Evolutionary conservation across 2,113 vertebrate genomes (phyloP), one percentile per base, ranked within the genome.

Genomic region (Struthio camelus): DNA sequence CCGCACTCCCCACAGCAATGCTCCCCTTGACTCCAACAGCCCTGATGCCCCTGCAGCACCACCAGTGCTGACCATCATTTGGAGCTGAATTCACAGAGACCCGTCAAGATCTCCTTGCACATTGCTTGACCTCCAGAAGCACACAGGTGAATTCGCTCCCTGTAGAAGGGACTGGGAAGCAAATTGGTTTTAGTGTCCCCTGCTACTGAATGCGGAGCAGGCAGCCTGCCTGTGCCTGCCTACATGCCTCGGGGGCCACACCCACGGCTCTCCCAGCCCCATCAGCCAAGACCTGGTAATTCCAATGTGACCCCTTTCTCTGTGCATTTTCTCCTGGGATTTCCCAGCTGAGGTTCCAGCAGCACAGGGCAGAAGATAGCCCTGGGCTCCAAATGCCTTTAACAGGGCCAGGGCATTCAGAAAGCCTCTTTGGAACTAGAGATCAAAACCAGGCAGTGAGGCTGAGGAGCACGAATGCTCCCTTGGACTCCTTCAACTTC

Each of bases 51-150:
- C 1, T 9, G 0, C 0, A 0, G 15, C 17, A 8, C 16, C 38
- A 53, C 24, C 32, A 28, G 42, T 8, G 6, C 30, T 19, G 30
- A 59, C 56, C 56, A 14, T 3, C 27, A 4, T 0, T 0, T 12
- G 32, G n/a, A 42, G n/a, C 5, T 66, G 11, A 27, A 24, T 65
- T 86, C 71, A 38, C 36, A 10, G 14, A 13, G 14, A 4, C 16
- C 8, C 48, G 59, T 59, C 0, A 2, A 30, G 66, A 51, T 12
- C 22, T 51, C 3, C 69, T 36, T 36, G 0, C 1, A 2, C 10
- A 6, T 10, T 3, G 0, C 23, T 11, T 13, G 0, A 18, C 24
- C 14, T 2, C 22, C 22, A 0, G 1, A 44, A 9, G 1, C 0
- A 14, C 61, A 2, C 6, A 3, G 54, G n/a, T 1, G 1, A 4